Evolutionary conservation across 2,113 vertebrate genomes (phyloP).

Genomic region (Poecilia latipinna): DNA sequence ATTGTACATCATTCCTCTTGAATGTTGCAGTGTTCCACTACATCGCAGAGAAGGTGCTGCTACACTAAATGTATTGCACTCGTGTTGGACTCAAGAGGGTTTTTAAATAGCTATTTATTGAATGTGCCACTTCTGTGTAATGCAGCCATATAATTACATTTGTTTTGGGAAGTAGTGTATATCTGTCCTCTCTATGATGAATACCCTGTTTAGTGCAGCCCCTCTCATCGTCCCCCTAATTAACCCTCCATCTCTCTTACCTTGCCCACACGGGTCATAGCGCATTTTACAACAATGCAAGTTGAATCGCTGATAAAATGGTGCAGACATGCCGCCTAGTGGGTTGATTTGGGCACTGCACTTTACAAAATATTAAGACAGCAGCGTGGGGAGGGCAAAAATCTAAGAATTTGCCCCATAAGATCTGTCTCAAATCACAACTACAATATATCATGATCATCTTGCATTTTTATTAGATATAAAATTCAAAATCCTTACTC

Average conservation of each 20-base stretch:
- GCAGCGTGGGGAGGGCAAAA: neutral
- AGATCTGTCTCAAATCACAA: neutral
- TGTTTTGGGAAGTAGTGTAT: constrained; percentile 16
- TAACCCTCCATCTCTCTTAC: constrained; percentile 6
- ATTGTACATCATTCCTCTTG: neutral
- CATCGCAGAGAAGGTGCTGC: neutral
- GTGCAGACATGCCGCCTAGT: constrained; percentile 34
- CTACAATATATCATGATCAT: neutral
- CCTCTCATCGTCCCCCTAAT: constrained; percentile 19
- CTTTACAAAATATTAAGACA: neutral
- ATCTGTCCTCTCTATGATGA: constrained; percentile 23
- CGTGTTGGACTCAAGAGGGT: neutral
- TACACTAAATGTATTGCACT: neutral
- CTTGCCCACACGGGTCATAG: neutral
- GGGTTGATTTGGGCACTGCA: constrained; percentile 22
- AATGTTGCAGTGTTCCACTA: neutral
- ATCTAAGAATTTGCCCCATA: neutral
- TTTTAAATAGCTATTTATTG: constrained; percentile 12
- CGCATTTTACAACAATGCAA: neutral
- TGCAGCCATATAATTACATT: constrained; percentile 15
- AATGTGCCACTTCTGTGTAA: constrained; percentile 1
- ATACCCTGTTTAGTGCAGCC: constrained; percentile 13
- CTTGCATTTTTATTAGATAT: constrained; percentile 15
- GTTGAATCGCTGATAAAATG: constrained; percentile 2
- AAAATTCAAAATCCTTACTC: constrained; percentile 10